Conservation (phyloP, 2,797 vertebrate species). For the Phataginus tetradactyla region DNA sequence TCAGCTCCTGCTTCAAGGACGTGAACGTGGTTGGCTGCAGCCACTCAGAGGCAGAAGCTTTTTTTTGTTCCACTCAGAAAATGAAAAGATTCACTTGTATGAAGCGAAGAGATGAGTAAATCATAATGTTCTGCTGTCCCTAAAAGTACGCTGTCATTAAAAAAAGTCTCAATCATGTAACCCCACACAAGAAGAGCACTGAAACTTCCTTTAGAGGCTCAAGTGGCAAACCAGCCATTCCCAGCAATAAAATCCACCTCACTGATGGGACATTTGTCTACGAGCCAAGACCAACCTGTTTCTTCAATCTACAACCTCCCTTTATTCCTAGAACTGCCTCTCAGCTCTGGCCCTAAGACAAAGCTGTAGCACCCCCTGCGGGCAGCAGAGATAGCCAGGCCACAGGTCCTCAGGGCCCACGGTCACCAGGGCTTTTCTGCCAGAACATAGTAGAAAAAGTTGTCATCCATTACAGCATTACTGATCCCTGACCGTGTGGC, state of each 20-base stretch:
- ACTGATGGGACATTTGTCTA: neutral
- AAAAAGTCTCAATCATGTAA: neutral
- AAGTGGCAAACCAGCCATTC: neutral
- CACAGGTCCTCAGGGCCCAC: rapidly evolving
- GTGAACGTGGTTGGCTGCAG: rapidly evolving
- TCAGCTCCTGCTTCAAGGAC: neutral
- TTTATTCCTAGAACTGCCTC: neutral
- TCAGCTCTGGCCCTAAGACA: no score
- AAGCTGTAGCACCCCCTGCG: neutral
- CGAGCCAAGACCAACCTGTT: neutral
- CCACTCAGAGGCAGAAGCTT: neutral
- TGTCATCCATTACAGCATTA: no score
- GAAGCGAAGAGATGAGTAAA: neutral
- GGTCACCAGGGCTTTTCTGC: neutral
- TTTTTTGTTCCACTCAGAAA: neutral
- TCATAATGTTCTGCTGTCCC: neutral
- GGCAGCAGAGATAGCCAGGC: neutral
- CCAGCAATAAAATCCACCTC: neutral
- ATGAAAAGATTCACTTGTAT: neutral
- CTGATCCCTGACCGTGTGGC: neutral
- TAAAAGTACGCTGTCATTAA: neutral
- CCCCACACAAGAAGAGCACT: neutral
- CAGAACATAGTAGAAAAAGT: neutral
- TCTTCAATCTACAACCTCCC: neutral
- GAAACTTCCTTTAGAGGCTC: neutral